These are phyloP conservation scores for Tetrapedia diversipes DNA, from an alignment of 2,888 invertebrate genomes.

Conservation along the genomic window DNA sequence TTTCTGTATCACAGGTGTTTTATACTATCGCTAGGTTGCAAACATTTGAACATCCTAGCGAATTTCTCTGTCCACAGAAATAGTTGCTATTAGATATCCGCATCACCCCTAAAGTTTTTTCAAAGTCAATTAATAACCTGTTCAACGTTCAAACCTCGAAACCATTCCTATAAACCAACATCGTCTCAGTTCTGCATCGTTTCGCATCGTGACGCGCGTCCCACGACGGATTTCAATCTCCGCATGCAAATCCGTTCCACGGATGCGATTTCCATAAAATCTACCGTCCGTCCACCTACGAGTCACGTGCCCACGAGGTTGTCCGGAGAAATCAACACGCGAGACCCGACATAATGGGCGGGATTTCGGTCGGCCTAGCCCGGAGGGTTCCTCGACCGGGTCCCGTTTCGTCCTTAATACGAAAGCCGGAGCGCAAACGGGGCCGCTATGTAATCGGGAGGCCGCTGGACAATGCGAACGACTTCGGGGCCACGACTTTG, in stretches of 20 bases:
- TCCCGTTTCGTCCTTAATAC: constrained; percentile 70
- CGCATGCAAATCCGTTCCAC: constrained; percentile 36
- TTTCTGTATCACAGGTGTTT: too few species aligned
- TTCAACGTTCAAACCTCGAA: too few species aligned
- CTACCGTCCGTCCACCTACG: constrained; percentile 40
- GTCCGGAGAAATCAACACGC: constrained; percentile 42
- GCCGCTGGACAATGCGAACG: constrained; percentile 73
- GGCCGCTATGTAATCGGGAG: constrained; percentile 76
- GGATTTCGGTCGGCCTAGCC: constrained; percentile 61
- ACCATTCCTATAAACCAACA: too few species aligned
- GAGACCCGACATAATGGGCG: constrained; percentile 57
- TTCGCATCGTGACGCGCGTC: constrained; percentile 22
- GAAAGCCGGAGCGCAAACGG: constrained; percentile 69
- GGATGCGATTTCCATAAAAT: constrained; percentile 47
- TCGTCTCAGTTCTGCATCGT: constrained; percentile 44
- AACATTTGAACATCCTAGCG: too few species aligned
- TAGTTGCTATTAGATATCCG: too few species aligned
- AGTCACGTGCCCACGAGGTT: constrained; percentile 63
- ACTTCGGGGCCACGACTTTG: constrained; percentile 59
- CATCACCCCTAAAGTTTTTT: too few species aligned
- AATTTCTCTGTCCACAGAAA: too few species aligned
- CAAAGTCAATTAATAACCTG: too few species aligned
- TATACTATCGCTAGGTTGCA: too few species aligned
- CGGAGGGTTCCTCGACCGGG: constrained; percentile 67
- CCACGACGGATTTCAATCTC: constrained; percentile 43